Evolutionary conservation across 2,888 invertebrate genomes (phyloP).

Genomic region (Mimas tiliae): DNA sequence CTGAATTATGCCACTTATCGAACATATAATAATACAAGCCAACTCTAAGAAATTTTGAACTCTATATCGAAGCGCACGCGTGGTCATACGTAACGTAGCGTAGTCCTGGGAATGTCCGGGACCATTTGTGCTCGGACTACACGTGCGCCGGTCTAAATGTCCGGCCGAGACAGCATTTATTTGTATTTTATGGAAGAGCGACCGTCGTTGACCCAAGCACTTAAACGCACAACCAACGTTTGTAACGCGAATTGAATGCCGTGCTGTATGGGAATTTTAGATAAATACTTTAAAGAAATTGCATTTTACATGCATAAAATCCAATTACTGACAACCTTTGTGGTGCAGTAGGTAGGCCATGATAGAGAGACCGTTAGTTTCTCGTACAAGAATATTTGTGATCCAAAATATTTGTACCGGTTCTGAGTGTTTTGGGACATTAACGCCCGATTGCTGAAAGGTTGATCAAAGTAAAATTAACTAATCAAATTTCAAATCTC

Average conservation of each 20-base stretch:
- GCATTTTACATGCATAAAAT: too few species aligned
- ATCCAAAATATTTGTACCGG: too few species aligned
- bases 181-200: constrained; percentile 26
- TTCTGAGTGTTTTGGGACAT: too few species aligned
- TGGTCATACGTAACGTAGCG: constrained; percentile 73
- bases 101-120: constrained; percentile 62
- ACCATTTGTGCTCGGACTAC: constrained; percentile 27
- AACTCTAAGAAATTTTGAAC: constrained; percentile 47
- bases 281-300: not conserved
- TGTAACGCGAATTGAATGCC: not conserved
- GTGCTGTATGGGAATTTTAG: not conserved
- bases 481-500: too few species aligned
- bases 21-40: constrained; percentile 33
- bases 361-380: too few species aligned
- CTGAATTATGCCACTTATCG: too few species aligned
- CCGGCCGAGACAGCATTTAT: constrained; percentile 25
- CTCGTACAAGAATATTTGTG: too few species aligned
- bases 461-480: too few species aligned
- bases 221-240: constrained; percentile 6
- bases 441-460: too few species aligned
- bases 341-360: too few species aligned
- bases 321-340: too few species aligned
- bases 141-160: constrained; percentile 26
- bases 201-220: constrained; percentile 22
- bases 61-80: constrained; percentile 65